phyloP scores from a whole-genome alignment of 2,888 invertebrate species.

The Horisme vitalbata region DNA sequence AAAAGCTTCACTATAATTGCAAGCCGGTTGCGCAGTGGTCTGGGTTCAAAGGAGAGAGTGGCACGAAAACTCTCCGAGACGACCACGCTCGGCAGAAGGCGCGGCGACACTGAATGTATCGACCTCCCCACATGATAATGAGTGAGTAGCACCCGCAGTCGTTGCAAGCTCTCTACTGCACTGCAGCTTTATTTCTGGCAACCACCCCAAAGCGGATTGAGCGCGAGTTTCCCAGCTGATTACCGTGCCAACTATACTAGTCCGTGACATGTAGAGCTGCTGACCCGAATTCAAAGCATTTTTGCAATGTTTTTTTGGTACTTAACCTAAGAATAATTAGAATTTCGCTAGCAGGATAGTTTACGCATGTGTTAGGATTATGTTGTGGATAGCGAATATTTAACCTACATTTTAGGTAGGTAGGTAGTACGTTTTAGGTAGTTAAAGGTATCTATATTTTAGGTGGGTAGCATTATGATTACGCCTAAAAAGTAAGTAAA shows the following conservation, averaged over 20 bases:
- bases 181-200: conserved; percentile 82
- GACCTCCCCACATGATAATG: conserved; percentile 68
- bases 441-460: too few relatives aligned
- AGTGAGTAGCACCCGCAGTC: conserved; percentile 69
- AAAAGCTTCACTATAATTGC: conserved; percentile 51
- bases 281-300: conserved; percentile 50
- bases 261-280: conserved; percentile 45
- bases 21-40: conserved; percentile 47
- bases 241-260: conserved; percentile 42
- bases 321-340: conserved; percentile 16
- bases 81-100: conserved; percentile 56
- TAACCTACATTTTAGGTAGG: neutral
- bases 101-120: conserved; percentile 70
- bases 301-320: conserved; percentile 29
- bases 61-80: conserved; percentile 31
- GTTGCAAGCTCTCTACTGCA: conserved; percentile 78
- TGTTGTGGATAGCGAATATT: conserved; percentile 18
- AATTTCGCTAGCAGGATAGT: conserved; percentile 21
- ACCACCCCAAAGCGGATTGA: conserved; percentile 52
- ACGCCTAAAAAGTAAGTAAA: too few relatives aligned
- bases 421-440: conserved; percentile 2
- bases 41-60: conserved; percentile 31
- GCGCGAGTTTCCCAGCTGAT: conserved; percentile 40
- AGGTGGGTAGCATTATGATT: too few relatives aligned
- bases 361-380: conserved; percentile 24